These are phyloP conservation scores for Pionites leucogaster DNA, from an alignment of 2,113 vertebrate genomes.

Conservation along the genomic window DNA sequence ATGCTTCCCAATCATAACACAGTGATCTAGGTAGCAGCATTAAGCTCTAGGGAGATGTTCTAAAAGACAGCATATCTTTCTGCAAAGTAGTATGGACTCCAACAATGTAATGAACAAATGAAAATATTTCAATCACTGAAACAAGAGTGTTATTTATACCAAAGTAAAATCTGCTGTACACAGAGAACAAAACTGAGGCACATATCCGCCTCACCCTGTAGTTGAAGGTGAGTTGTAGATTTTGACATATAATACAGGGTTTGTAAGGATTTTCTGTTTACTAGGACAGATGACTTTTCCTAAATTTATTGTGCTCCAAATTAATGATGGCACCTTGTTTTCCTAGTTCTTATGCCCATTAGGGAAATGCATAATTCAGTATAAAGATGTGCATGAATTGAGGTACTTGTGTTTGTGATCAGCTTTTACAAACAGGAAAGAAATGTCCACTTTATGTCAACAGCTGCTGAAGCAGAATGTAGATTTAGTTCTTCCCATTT, in stretches of 20 bases:
- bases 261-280: slow-evolving; percentile 7
- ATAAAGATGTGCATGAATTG: not conserved
- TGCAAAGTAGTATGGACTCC: not conserved
- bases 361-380: slow-evolving; percentile 47
- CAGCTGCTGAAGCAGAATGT: not conserved
- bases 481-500: not conserved
- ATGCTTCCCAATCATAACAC: not conserved
- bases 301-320: slow-evolving; percentile 27
- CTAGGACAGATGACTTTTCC: not conserved
- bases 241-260: not conserved
- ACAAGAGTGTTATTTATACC: not conserved
- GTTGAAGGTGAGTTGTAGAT: not conserved
- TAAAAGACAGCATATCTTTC: not conserved
- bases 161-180: not conserved
- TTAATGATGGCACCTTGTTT: slow-evolving; percentile 45
- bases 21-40: not conserved
- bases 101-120: not conserved
- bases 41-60: not conserved
- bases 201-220: not conserved
- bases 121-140: not conserved
- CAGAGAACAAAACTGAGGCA: not conserved
- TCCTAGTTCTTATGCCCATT: slow-evolving; percentile 27
- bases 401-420: not conserved
- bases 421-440: slow-evolving; percentile 29
- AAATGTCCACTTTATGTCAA: slow-evolving; percentile 29